Conservation (phyloP, 2,797 vertebrate genomes). For the Myioborus miniatus region DNA sequence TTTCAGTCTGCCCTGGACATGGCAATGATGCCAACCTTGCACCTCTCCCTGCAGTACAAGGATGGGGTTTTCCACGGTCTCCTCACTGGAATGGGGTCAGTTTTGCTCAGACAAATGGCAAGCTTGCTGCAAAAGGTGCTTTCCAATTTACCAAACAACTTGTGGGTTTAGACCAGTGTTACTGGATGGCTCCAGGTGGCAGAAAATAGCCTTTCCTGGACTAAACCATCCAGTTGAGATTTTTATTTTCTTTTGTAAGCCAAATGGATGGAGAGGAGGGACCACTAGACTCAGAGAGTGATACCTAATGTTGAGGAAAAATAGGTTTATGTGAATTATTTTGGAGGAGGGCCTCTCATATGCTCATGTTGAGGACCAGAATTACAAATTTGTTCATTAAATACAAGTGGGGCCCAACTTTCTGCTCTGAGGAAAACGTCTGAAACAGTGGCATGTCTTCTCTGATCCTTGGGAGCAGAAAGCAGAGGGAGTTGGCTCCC, state of each 20-base stretch:
- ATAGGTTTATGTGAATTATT: not conserved
- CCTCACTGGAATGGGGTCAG: not conserved
- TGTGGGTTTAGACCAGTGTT: not conserved
- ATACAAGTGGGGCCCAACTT: not conserved
- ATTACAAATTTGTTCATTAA: not conserved
- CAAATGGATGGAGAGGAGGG: not conserved
- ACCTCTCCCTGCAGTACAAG: not conserved
- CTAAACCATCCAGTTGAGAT: not conserved
- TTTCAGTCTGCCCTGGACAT: not conserved
- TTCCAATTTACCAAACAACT: not conserved
- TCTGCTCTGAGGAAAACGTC: not conserved
- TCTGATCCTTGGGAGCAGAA: not conserved
- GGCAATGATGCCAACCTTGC: accelerated
- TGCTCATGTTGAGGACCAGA: not conserved
- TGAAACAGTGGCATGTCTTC: not conserved
- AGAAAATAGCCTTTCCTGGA: not conserved
- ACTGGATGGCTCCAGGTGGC: not conserved
- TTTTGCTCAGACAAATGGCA: not conserved
- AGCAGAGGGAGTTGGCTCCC: not conserved
- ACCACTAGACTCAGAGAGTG: not conserved
- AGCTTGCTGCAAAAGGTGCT: not conserved
- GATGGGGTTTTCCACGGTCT: not conserved
- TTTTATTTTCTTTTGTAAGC: not conserved
- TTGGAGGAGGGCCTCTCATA: not conserved
- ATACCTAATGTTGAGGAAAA: not conserved